phyloP scores from a whole-genome alignment of 2,888 invertebrate genomes.

The Ryuthela nishihirai region DNA sequence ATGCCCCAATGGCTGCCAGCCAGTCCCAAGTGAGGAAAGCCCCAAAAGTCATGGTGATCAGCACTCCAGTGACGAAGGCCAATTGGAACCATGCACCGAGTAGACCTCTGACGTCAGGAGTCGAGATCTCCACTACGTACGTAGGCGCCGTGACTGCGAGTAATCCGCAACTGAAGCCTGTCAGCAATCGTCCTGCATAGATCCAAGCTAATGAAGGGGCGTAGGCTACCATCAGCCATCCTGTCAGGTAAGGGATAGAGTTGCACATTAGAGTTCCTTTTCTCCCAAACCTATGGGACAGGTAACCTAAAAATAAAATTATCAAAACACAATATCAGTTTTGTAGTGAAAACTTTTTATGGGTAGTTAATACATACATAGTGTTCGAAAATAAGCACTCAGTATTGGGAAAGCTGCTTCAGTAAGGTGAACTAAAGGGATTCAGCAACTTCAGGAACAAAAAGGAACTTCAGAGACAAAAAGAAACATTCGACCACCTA shows the following conservation, averaged over 20 bases:
- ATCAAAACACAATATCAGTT: too few species aligned
- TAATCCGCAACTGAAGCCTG: constrained; percentile 32
- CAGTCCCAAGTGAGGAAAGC: constrained; percentile 27
- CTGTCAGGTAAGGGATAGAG: constrained; percentile 47
- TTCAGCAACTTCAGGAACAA: too few species aligned
- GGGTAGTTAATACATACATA: too few species aligned
- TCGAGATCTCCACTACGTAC: constrained; percentile 39
- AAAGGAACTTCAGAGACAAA: too few species aligned
- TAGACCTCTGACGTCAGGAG: constrained; percentile 27
- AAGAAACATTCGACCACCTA: too few species aligned
- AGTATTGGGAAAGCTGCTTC: too few species aligned
- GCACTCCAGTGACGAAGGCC: constrained; percentile 31
- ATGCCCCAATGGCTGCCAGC: constrained; percentile 24
- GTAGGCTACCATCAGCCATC: constrained; percentile 47
- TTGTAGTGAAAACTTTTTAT: too few species aligned
- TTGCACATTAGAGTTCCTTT: constrained; percentile 43
- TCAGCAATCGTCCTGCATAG: constrained; percentile 25
- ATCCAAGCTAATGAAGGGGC: constrained; percentile 10
- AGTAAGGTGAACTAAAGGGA: too few species aligned
- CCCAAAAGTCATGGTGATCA: constrained; percentile 27
- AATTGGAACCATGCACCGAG: constrained; percentile 36
- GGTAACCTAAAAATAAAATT: constrained; percentile 17
- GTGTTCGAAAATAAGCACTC: too few species aligned
- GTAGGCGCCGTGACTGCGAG: constrained; percentile 34
- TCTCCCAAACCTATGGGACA: constrained; percentile 45